Evolutionary conservation across 92 coral and sea anemone genomes (phyloP).

Genomic region (Chrysogorgia sp.): DNA sequence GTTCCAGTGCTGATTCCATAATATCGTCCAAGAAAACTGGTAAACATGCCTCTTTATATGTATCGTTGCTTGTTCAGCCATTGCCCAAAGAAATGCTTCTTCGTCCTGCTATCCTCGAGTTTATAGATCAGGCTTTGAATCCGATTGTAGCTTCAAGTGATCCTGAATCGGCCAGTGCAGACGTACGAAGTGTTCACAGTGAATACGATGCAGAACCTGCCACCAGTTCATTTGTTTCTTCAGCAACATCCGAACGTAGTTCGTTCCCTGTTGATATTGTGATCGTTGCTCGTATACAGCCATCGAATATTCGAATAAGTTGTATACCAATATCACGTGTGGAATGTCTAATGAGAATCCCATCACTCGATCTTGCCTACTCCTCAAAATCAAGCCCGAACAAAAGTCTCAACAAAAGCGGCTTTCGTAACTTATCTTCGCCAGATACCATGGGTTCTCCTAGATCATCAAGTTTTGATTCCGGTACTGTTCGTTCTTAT

Average conservation of each 20-base stretch:
- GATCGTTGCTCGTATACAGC: conserved; percentile 90
- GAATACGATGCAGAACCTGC: conserved; percentile 74
- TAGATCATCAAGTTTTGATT: conserved; percentile 55
- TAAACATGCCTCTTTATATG: conserved; percentile 86
- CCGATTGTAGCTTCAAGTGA: conserved; percentile 81
- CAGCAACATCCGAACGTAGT: conserved; percentile 92
- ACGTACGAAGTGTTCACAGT: conserved; percentile 70
- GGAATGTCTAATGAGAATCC: conserved; percentile 93
- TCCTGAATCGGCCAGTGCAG: conserved; percentile 61
- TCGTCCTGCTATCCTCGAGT: conserved; percentile 86
- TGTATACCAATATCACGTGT: conserved; percentile 96
- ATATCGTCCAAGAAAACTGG: conserved; percentile 57
- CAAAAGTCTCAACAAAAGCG: conserved; percentile 55
- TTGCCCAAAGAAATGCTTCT: conserved; percentile 96
- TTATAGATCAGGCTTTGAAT: conserved; percentile 87
- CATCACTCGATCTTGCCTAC: conserved; percentile 90
- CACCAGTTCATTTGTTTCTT: conserved; percentile 84
- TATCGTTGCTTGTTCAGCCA: conserved; percentile 86
- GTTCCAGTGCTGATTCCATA: conserved; percentile 8
- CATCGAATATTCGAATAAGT: conserved; percentile 92
- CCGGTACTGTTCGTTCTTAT: conserved; percentile 31
- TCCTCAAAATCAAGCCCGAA: conserved; percentile 96
- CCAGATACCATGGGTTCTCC: conserved; percentile 47
- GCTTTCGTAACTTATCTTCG: conserved; percentile 32
- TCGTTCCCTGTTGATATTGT: conserved; percentile 98